A percentile compares a stretch with the other conserved stretches of the same genome.
These are phyloP conservation scores for Phyllotis vaccarum DNA, from an alignment of 2,797 vertebrate genomes.

Conservation along the genomic window DNA sequence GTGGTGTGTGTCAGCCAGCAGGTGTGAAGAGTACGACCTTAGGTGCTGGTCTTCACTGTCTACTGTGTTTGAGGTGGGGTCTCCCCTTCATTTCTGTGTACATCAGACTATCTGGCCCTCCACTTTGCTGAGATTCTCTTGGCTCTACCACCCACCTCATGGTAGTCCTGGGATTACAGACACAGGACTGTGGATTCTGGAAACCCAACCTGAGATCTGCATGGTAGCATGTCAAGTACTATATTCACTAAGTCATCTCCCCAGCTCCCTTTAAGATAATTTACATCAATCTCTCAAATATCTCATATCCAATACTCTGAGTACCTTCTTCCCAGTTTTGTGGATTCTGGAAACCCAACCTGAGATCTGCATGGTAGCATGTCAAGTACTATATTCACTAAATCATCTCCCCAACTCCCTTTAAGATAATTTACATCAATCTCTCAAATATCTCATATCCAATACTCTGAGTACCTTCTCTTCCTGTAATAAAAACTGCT, in stretches of 20 bases:
- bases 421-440: conserved; percentile 1
- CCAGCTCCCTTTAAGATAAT: conserved; percentile 16
- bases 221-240: not conserved
- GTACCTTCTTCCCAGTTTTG: not conserved
- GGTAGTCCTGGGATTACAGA: not conserved
- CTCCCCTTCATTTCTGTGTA: not conserved
- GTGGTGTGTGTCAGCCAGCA: not conserved
- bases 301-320: conserved; percentile 1
- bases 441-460: not conserved
- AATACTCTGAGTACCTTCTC: not conserved
- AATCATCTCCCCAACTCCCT: not conserved
- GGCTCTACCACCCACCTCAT: too few species aligned
- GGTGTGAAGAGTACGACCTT: not conserved
- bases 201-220: not conserved
- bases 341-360: not conserved
- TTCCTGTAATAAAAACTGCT: not conserved
- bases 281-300: not conserved
- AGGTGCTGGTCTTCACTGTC: not conserved
- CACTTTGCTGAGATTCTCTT: not conserved
- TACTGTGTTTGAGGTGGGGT: not conserved
- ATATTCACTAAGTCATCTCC: not conserved
- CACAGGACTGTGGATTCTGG: not conserved
- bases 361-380: not conserved
- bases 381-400: not conserved
- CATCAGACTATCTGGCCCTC: not conserved